phyloP scores from a whole-genome alignment of 2,888 invertebrate species.

The Zygaena filipendulae region DNA sequence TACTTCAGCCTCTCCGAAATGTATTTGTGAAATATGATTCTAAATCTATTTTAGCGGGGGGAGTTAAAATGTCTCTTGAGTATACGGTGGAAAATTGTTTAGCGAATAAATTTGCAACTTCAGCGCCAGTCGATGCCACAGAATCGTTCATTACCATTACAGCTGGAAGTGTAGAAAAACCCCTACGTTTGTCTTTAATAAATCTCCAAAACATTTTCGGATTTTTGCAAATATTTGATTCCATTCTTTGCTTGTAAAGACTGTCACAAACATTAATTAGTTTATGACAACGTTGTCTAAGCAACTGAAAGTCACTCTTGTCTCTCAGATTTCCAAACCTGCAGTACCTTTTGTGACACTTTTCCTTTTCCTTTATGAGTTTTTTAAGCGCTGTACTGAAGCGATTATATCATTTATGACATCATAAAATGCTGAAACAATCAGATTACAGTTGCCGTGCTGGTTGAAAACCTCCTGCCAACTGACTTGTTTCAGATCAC shows the following conservation, averaged over 20 bases:
- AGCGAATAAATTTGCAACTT: constrained; percentile 1
- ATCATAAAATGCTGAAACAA: constrained; percentile 5
- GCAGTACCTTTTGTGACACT: not conserved
- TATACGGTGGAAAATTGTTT: constrained; percentile 3
- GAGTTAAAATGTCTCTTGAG: too few species aligned
- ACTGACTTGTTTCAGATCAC: constrained; percentile 4
- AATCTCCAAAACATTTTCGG: constrained; percentile 9
- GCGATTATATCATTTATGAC: constrained; percentile 4
- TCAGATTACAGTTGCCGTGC: too few species aligned
- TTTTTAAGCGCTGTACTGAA: constrained; percentile 1
- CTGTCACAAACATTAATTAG: constrained; percentile 2
- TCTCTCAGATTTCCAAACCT: constrained; percentile 7
- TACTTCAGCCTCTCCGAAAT: too few species aligned
- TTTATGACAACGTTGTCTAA: constrained; percentile 4
- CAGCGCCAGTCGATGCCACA: constrained; percentile 2
- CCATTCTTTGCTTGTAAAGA: constrained; percentile 1
- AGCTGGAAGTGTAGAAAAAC: constrained; percentile 1
- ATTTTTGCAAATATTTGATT: constrained; percentile 1
- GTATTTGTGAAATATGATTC: too few species aligned
- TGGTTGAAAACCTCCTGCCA: constrained; percentile 1
- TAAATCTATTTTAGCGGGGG: too few species aligned
- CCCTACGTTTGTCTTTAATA: constrained; percentile 5
- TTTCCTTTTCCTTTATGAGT: constrained; percentile 6
- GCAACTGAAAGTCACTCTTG: constrained; percentile 8
- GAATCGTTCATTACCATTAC: not conserved